phyloP scores from a whole-genome alignment of 1,140 invertebrate genomes.

The Ostrea edulis region DNA sequence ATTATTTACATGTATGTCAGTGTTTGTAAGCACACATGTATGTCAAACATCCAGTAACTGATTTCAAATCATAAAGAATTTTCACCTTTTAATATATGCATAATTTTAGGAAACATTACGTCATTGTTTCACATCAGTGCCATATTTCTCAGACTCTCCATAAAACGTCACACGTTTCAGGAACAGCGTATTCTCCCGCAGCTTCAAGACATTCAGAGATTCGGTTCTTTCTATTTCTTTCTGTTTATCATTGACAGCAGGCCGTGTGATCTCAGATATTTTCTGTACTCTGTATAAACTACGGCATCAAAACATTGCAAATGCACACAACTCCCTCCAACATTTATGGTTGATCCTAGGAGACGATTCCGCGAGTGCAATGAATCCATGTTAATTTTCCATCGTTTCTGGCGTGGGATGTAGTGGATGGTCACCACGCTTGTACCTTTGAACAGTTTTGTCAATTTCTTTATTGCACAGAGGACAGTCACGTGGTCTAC shows the following conservation, averaged over 20 bases:
- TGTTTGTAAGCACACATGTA: no score
- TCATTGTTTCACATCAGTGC: no score
- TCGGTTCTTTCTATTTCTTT: not conserved
- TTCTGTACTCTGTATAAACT: conserved; percentile 52
- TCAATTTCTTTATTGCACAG: conserved; percentile 41
- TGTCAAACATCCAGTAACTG: no score
- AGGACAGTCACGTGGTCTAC: conserved; percentile 57
- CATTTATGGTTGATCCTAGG: conserved; percentile 42
- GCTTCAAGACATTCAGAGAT: no score
- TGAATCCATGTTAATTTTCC: conserved; percentile 58
- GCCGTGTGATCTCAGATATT: conserved; percentile 52
- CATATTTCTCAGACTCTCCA: no score
- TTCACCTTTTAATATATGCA: no score
- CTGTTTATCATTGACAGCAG: conserved; percentile 52
- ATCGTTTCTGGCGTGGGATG: conserved; percentile 50
- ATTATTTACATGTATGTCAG: no score
- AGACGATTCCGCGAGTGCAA: conserved; percentile 44
- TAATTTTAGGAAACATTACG: no score
- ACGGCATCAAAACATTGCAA: conserved; percentile 59
- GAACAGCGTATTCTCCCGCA: no score
- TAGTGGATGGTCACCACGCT: conserved; percentile 51
- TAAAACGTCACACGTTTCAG: no score
- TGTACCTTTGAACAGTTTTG: conserved; percentile 30
- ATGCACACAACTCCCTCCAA: conserved; percentile 42
- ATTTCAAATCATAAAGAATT: no score